These are phyloP conservation scores for Platerodrilus igneus DNA, from an alignment of 2,888 invertebrate species.

Conservation along the genomic window DNA sequence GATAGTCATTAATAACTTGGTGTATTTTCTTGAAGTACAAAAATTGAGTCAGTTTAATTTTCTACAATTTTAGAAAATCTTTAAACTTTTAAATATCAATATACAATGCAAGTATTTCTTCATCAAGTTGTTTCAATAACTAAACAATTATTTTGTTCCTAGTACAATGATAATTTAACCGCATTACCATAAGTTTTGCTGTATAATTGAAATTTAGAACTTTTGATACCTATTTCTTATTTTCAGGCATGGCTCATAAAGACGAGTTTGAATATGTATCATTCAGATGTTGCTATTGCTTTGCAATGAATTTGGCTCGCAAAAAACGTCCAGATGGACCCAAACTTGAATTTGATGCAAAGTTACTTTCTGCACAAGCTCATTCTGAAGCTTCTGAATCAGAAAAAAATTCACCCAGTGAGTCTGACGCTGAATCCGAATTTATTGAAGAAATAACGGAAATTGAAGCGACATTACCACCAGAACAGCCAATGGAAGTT, in stretches of 20 bases:
- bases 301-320: constrained; percentile 78
- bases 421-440: constrained; percentile 34
- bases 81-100: too few species aligned
- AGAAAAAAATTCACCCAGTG: constrained; percentile 37
- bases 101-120: too few species aligned
- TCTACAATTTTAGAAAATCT: too few species aligned
- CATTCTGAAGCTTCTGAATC: constrained; percentile 38
- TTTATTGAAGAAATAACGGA: not conserved
- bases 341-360: constrained; percentile 43
- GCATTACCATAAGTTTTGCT: too few species aligned
- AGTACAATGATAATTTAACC: too few species aligned
- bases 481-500: not conserved
- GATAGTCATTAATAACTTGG: too few species aligned
- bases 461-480: too few species aligned
- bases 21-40: too few species aligned
- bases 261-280: constrained; percentile 72
- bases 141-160: too few species aligned
- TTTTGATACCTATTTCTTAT: constrained; percentile 5
- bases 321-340: constrained; percentile 82
- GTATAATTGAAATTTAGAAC: too few species aligned
- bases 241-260: constrained; percentile 63
- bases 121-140: too few species aligned
- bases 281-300: constrained; percentile 90
- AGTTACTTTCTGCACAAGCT: constrained; percentile 11
- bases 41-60: too few species aligned